phyloP scores from a whole-genome alignment of 2,888 invertebrate species.

The Acrocyrtus sp. region DNA sequence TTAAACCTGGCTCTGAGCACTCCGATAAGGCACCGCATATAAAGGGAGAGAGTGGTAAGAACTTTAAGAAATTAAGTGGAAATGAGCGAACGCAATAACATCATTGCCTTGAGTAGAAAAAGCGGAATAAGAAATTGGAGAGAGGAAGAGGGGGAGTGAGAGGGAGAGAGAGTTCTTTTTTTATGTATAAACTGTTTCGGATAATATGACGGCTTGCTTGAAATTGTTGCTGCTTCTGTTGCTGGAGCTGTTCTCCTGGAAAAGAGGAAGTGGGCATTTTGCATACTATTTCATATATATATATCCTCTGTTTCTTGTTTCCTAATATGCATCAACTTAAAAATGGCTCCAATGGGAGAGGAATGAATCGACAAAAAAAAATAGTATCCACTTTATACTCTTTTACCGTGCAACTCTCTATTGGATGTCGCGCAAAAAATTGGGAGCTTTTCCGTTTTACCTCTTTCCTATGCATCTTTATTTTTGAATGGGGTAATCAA shows the following conservation, averaged over 20 bases:
- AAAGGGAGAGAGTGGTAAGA: too few relatives aligned
- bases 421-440: too few relatives aligned
- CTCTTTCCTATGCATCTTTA: too few relatives aligned
- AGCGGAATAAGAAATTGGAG: constrained; percentile 7
- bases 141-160: neutral
- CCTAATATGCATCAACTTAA: constrained; percentile 47
- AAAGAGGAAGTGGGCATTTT: constrained; percentile 37
- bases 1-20: too few relatives aligned
- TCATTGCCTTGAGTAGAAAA: neutral
- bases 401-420: too few relatives aligned
- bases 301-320: constrained; percentile 12
- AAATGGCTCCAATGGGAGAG: constrained; percentile 60
- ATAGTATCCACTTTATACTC: too few relatives aligned
- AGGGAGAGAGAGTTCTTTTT: neutral
- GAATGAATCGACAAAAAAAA: constrained; percentile 60
- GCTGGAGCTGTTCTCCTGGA: constrained; percentile 8
- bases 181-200: constrained; percentile 24
- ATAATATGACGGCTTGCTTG: constrained; percentile 20
- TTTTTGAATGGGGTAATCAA: too few relatives aligned
- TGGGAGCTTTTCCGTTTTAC: too few relatives aligned
- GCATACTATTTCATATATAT: constrained; percentile 37
- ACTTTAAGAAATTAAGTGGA: constrained; percentile 50
- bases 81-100: constrained; percentile 38
- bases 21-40: too few relatives aligned
- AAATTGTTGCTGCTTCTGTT: neutral